phyloP scores from a whole-genome alignment of 2,888 invertebrate species.

The Morinoia aosen region DNA sequence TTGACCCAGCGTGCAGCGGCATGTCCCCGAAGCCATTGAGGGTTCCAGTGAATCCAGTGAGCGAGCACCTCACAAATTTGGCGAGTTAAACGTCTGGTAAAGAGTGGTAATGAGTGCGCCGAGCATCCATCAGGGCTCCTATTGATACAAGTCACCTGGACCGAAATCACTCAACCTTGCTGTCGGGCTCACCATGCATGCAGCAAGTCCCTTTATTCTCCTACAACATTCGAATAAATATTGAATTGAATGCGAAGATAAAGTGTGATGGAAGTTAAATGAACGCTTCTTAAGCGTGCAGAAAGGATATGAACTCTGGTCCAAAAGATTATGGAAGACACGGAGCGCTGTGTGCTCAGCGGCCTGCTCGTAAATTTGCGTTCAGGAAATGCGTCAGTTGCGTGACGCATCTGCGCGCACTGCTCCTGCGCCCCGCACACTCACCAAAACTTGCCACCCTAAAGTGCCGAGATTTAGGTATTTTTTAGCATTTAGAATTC shows the following conservation, averaged over 20 bases:
- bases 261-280: constrained; percentile 50
- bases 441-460: background rate
- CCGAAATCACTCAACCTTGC: constrained; percentile 36
- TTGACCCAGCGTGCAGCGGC: background rate
- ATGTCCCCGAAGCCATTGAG: background rate
- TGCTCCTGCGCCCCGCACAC: background rate
- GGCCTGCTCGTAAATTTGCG: constrained; percentile 13
- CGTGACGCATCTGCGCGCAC: background rate
- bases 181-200: constrained; percentile 45
- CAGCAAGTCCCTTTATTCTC: constrained; percentile 43
- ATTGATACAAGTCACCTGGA: constrained; percentile 52
- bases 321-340: constrained; percentile 46
- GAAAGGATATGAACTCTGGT: constrained; percentile 39
- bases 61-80: constrained; percentile 29
- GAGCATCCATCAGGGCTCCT: constrained; percentile 45
- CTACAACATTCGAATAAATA: constrained; percentile 50
- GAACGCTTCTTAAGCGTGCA: constrained; percentile 31
- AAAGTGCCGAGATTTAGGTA: background rate
- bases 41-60: background rate
- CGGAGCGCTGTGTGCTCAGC: constrained; percentile 19
- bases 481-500: background rate
- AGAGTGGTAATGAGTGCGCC: constrained; percentile 47
- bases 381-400: constrained; percentile 44
- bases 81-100: constrained; percentile 46
- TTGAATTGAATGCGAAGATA: constrained; percentile 50